Percentiles rank a stretch among this genome's conserved stretches.
phyloP scores from a whole-genome alignment of 2,888 invertebrate genomes.

The Pharmacophagus antenor region DNA sequence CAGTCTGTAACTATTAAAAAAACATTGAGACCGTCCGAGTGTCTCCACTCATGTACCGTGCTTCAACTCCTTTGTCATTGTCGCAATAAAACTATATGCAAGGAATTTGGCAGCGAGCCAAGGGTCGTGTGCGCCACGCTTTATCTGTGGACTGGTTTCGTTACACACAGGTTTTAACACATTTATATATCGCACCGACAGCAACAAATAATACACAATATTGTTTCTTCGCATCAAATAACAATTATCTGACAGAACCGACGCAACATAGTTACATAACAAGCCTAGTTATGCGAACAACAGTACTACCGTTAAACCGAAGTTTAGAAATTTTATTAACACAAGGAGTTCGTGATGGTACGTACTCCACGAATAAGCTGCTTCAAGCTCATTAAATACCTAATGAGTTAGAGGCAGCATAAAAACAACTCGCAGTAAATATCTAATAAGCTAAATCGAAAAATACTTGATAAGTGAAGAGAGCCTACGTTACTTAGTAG shows the following conservation, averaged over 20 bases:
- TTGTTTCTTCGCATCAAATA: constrained; percentile 23
- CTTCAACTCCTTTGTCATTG: constrained; percentile 14
- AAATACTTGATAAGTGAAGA: too few relatives aligned
- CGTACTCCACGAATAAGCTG: too few relatives aligned
- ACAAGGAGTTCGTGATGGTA: too few relatives aligned
- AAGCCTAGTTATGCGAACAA: constrained; percentile 6
- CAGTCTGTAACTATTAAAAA: too few relatives aligned
- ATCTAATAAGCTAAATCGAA: too few relatives aligned
- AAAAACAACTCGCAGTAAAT: too few relatives aligned
- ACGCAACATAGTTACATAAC: constrained; percentile 21
- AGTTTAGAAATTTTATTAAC: not conserved
- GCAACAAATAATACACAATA: constrained; percentile 12
- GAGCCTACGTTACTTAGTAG: too few relatives aligned
- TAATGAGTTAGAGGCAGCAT: too few relatives aligned
- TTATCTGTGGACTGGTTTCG: constrained; percentile 8
- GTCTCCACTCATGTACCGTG: not conserved
- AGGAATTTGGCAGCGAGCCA: constrained; percentile 23
- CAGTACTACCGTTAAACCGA: not conserved
- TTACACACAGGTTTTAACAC: constrained; percentile 20
- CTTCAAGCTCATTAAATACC: too few relatives aligned
- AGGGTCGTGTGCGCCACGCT: constrained; percentile 19
- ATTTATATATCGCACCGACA: constrained; percentile 17
- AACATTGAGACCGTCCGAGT: not conserved
- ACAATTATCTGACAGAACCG: constrained; percentile 13
- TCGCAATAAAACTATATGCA: not conserved